Evolutionary conservation across 2,113 vertebrate species (phyloP), one percentile per base, ranked within the genome.

Genomic region (Lepisosteus oculatus): DNA sequence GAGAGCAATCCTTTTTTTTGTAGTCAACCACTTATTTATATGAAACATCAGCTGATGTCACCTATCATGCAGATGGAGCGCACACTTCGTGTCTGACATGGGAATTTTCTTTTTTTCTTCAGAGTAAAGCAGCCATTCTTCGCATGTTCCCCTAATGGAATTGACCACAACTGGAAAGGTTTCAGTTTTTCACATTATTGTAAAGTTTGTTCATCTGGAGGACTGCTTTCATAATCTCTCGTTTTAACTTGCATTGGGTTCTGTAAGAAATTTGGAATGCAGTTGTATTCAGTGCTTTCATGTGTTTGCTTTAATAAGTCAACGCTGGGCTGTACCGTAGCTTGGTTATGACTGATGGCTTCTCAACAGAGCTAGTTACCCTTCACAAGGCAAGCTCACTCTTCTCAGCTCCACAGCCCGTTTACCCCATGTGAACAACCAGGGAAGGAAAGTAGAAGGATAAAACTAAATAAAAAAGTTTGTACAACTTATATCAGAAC

Each of bases 1-100:
- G 93, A 92, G 88, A 90, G 87, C 91, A 90, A 92, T 90, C 89
- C 83, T 87, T 84, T 92, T 88, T 90, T 81, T 87, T 55, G 55
- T 83, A 84, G 85, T 86, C 84, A 86, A 86, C 85, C 88, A 80
- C 87, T 87, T 85, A 88, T 89, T 88, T 83, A 84, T 90, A 84
- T 87, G 17, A 14, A 44, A 65, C 55, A 43, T 15, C 43, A 54
- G 55, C 81, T 87, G 84, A 86, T 87, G 90, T 90, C 87, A 91
- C 88, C 89, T 89, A 88, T 81, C 85, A 86, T 88, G 78, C 83
- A 83, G 88, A 88, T 70, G 67, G 71, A 81, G 76, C 57, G 71
- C 70, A 3, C 78, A 81, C 78, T 75, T 67, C 76, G 76, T 79
- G 84, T 84, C 64, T 72, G 78, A 77, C 54, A 66, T 77, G 72